phyloP scores from a whole-genome alignment of 1,140 invertebrate species.

The Triops longicaudatus region DNA sequence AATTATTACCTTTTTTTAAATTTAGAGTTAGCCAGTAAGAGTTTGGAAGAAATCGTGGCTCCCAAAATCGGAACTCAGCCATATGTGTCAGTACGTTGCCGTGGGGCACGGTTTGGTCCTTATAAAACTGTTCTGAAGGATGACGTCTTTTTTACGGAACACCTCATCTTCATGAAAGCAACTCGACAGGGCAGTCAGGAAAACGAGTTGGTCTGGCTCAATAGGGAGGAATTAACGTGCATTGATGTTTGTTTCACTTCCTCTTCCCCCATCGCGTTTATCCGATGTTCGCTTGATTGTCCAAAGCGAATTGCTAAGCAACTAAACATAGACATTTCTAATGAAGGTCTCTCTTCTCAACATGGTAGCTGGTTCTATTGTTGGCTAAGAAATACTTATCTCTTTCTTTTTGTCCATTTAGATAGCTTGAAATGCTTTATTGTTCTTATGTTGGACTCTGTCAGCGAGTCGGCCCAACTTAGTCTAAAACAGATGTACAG shows the following conservation, averaged over 20 bases:
- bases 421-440: neutral
- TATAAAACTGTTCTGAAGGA: slow-evolving; percentile 61
- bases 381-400: neutral
- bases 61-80: neutral
- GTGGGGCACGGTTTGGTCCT: slow-evolving; percentile 68
- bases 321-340: slow-evolving; percentile 38
- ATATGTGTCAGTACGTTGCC: slow-evolving; percentile 45
- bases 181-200: slow-evolving; percentile 44
- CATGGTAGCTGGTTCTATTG: neutral
- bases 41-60: neutral
- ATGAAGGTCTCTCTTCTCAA: neutral
- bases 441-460: neutral
- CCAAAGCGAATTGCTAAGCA: slow-evolving; percentile 57
- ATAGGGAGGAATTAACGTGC: neutral
- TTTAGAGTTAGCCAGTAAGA: neutral
- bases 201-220: slow-evolving; percentile 10
- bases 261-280: slow-evolving; percentile 43
- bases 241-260: slow-evolving; percentile 31
- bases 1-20: neutral
- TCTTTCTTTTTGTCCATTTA: neutral
- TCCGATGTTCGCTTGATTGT: slow-evolving; percentile 57
- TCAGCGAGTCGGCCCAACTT: neutral
- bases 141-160: slow-evolving; percentile 52
- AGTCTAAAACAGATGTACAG: neutral
- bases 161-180: slow-evolving; percentile 56